These are phyloP conservation scores for Leptura quadrifasciata DNA, from an alignment of 2,888 invertebrate genomes.

Conservation along the genomic window DNA sequence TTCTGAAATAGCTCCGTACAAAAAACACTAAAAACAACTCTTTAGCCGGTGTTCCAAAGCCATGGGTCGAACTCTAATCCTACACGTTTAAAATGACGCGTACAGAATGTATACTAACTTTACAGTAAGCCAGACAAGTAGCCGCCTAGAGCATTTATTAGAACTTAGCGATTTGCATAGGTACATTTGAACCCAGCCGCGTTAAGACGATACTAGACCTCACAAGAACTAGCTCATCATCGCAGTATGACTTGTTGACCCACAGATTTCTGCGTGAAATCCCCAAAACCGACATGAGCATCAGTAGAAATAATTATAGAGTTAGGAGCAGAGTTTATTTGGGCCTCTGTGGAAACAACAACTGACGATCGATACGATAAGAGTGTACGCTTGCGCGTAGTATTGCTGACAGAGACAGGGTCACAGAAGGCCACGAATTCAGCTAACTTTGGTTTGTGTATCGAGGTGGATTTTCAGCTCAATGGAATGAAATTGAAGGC, in stretches of 20 bases:
- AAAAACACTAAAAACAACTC: conserved; percentile 54
- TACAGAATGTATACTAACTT: conserved; percentile 59
- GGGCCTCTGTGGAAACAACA: conserved; percentile 61
- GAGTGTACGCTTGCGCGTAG: conserved; percentile 60
- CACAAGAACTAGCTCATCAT: conserved; percentile 2
- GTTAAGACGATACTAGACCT: neutral
- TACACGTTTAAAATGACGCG: conserved; percentile 57
- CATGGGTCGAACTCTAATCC: conserved; percentile 47
- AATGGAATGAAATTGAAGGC: neutral
- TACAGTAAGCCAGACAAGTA: conserved; percentile 56
- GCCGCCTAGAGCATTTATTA: conserved; percentile 36
- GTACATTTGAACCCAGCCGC: neutral
- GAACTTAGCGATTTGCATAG: neutral
- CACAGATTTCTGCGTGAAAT: neutral
- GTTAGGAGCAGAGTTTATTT: conserved; percentile 46
- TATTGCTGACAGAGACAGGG: conserved; percentile 61
- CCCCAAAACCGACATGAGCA: conserved; percentile 43
- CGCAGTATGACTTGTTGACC: neutral
- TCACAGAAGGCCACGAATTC: conserved; percentile 66
- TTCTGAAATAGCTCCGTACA: conserved; percentile 49
- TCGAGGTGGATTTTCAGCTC: conserved; percentile 13
- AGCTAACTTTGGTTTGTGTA: conserved; percentile 25
- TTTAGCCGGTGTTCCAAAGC: conserved; percentile 42
- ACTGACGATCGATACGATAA: conserved; percentile 66
- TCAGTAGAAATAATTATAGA: conserved; percentile 48